These are phyloP conservation scores for Pseudococcus jackbeardsleyi DNA, from an alignment of 2,888 invertebrate species.

Conservation along the genomic window DNA sequence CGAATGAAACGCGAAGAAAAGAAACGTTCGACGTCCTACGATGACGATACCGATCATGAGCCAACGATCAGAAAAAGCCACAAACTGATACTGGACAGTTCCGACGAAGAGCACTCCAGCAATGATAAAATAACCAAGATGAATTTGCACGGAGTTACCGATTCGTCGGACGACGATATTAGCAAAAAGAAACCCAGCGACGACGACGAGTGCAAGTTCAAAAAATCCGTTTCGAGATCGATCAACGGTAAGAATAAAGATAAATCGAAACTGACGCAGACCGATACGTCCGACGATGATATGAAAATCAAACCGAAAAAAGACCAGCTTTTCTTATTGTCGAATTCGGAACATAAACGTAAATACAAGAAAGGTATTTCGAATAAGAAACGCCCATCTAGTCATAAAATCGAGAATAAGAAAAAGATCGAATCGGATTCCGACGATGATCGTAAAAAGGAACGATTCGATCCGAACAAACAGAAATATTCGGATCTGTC, in stretches of 20 bases:
- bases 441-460: slow-evolving; percentile 74
- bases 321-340: slow-evolving; percentile 36
- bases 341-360: slow-evolving; percentile 45
- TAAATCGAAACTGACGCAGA: slow-evolving; percentile 50
- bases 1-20: slow-evolving; percentile 90
- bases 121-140: slow-evolving; percentile 66
- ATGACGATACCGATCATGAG: slow-evolving; percentile 83
- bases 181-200: slow-evolving; percentile 28
- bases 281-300: slow-evolving; percentile 57
- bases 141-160: neutral
- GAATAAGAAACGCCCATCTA: slow-evolving; percentile 51
- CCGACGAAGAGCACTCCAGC: slow-evolving; percentile 74
- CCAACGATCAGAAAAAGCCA: slow-evolving; percentile 73
- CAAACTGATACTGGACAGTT: slow-evolving; percentile 73
- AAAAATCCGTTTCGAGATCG: slow-evolving; percentile 35
- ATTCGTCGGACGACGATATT: slow-evolving; percentile 66
- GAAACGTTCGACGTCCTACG: slow-evolving; percentile 89
- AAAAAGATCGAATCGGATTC: slow-evolving; percentile 80
- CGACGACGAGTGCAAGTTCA: slow-evolving; percentile 31
- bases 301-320: slow-evolving; percentile 38
- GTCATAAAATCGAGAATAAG: slow-evolving; percentile 43
- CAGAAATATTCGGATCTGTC: slow-evolving; percentile 58
- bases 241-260: slow-evolving; percentile 53
- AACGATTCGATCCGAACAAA: neutral
- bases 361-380: slow-evolving; percentile 61